Percentiles rank a stretch among this genome's conserved stretches.
These are phyloP conservation scores for Bos taurus DNA, from an alignment of 2,113 vertebrate species.

Conservation along the genomic window ARS-UCD2.0 NC_037337.1:60927501-60928000, in stretches of 20 bases:
- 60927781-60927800: not conserved
- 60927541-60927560: not conserved
- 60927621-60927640: not conserved
- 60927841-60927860: not conserved
- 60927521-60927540: not conserved
- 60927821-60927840: not conserved
- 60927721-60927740: not conserved
- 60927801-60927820: slow-evolving; percentile 22
- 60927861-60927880: not conserved
- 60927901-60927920: not conserved
- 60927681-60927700: not conserved
- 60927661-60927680: not conserved
- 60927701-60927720: not conserved
- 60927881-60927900: not conserved
- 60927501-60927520: not conserved
- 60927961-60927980: slow-evolving; percentile 56
- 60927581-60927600: not conserved
- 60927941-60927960: slow-evolving; percentile 62
- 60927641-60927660: not conserved
- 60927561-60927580: not conserved
- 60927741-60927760: not conserved
- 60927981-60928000: slow-evolving; percentile 48
- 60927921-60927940: not conserved
- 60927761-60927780: not conserved
- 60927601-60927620: not conserved